A percentile compares a stretch with the other conserved stretches of the same genome.
phyloP scores from a whole-genome alignment of 2,888 invertebrate species.

The Campoplex capitator region DNA sequence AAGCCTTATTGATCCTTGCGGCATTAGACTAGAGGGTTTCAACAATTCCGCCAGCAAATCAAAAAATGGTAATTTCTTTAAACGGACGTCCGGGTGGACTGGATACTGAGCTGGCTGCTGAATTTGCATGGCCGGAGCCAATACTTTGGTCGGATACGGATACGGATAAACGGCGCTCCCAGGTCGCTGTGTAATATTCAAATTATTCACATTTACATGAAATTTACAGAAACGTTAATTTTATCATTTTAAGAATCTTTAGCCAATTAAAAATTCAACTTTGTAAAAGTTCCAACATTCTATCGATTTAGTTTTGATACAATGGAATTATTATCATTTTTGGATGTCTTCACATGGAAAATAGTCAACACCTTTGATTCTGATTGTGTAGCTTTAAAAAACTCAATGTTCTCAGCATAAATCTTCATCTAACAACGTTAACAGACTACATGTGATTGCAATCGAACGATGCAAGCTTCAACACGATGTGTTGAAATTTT shows the following conservation, averaged over 20 bases:
- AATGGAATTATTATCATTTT: too few species aligned
- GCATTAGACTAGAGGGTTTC: slow-evolving; percentile 95
- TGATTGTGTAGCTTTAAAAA: too few species aligned
- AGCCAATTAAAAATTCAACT: too few species aligned
- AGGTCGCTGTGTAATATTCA: slow-evolving; percentile 70
- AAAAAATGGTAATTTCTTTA: slow-evolving; percentile 96
- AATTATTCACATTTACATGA: not conserved
- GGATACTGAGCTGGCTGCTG: slow-evolving; percentile 87
- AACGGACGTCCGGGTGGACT: slow-evolving; percentile 96
- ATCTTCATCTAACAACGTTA: too few species aligned
- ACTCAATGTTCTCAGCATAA: too few species aligned
- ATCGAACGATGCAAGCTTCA: too few species aligned
- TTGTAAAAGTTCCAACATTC: too few species aligned
- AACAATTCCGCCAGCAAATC: slow-evolving; percentile 94
- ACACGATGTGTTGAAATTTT: too few species aligned
- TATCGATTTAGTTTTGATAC: too few species aligned
- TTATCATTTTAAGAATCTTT: not conserved
- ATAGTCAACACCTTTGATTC: too few species aligned
- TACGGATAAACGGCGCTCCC: slow-evolving; percentile 78
- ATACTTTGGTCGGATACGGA: slow-evolving; percentile 79
- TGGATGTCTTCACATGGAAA: too few species aligned
- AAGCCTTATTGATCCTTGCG: slow-evolving; percentile 88
- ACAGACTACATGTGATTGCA: too few species aligned
- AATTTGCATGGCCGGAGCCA: slow-evolving; percentile 77
- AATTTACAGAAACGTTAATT: not conserved